phyloP scores from a whole-genome alignment of 2,888 invertebrate species.

The Saturnia pavonia region DNA sequence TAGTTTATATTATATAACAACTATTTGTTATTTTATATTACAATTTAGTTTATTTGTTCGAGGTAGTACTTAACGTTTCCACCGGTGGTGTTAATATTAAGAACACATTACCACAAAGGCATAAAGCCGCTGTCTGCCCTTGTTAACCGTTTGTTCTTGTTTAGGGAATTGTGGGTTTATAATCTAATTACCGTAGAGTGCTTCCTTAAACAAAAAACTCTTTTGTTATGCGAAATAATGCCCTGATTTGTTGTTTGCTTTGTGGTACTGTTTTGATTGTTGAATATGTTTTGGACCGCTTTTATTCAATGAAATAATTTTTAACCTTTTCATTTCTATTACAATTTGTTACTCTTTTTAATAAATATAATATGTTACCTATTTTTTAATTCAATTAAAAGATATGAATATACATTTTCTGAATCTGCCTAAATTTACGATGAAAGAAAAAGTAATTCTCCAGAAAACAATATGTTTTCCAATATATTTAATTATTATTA shows the following conservation, averaged over 20 bases:
- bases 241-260: constrained; percentile 40
- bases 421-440: too few relatives aligned
- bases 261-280: constrained; percentile 29
- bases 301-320: neutral
- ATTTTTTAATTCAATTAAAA: too few relatives aligned
- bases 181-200: constrained; percentile 64
- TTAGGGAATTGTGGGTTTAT: constrained; percentile 43
- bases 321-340: neutral
- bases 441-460: too few relatives aligned
- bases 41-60: neutral
- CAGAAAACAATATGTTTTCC: too few relatives aligned
- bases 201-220: constrained; percentile 62
- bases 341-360: neutral
- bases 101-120: constrained; percentile 14
- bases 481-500: too few relatives aligned
- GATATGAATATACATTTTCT: too few relatives aligned
- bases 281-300: neutral
- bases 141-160: constrained; percentile 41
- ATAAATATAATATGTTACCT: neutral
- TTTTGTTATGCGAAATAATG: constrained; percentile 56
- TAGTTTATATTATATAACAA: neutral
- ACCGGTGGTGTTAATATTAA: constrained; percentile 10
- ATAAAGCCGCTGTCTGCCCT: constrained; percentile 31
- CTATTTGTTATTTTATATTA: neutral
- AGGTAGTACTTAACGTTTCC: constrained; percentile 2